Evolutionary conservation across 2,113 vertebrate genomes (phyloP), one percentile per base, ranked within the genome.

Genomic region (Petromus typicus): DNA sequence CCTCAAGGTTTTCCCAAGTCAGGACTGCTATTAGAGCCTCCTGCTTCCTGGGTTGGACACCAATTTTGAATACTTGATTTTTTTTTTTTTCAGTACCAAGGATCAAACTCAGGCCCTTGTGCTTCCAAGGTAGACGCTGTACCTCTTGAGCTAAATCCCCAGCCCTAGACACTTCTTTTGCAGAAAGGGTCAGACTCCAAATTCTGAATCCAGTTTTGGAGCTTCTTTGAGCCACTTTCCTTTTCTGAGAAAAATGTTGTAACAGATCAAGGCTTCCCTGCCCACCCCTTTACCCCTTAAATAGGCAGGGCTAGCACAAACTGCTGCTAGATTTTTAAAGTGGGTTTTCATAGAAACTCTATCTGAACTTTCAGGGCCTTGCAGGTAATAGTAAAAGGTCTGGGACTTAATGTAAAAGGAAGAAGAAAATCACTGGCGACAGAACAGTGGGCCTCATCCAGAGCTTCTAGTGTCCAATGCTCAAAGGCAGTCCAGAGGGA

Each of bases 211-310:
- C 89, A 96, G 34, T 96, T 98, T 59, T 98, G 99, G 99, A 99
- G 97, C 12, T 99, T 99, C 99, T 99, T 99, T 54, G 98, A 99
- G 95, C 92, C 98, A 66, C 99, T 99, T 96, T 48, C 98, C 99
- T 0, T 25, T 88, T 0, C 98, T 99, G 91, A 99, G 98, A 95
- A 98, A 97, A 96, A 94, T 84, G 97, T 99, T 95, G 93, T 98
- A 25, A 98, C 99, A 43, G 99, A 99, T 71, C 97, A 92, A 98
- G 37, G 20, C 37, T 22, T 86, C 30, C n/a, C 54, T n/a, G 7
- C 48, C 86, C 80, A 30, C 7, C 13, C 71, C 25, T 27, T 48
- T 76, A 48, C 25, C 43, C 30, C 32, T 37, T 43, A 83, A 48
- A 63, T 76, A 30, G 34, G 4, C 23, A 37, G 23, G 82, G 89